Percentiles rank a stretch among this genome's conserved stretches.
Evolutionary conservation across 2,797 vertebrate genomes (phyloP).

Genomic region (Pseudochirops cupreus): DNA sequence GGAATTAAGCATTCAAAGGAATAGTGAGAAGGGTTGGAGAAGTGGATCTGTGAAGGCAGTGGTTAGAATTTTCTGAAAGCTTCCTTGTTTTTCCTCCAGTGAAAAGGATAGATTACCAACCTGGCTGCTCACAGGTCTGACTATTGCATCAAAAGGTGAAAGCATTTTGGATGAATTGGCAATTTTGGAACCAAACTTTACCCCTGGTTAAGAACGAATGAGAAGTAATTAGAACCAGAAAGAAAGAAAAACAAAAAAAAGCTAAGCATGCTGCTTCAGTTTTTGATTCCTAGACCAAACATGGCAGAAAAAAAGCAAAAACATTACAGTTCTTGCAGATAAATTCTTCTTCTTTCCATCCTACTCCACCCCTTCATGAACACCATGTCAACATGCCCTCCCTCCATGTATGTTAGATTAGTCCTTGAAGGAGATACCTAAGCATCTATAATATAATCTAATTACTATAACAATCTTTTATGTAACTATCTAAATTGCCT

Average conservation of each 20-base stretch:
- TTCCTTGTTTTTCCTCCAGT: neutral
- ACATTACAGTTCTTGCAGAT: neutral
- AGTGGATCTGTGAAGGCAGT: neutral
- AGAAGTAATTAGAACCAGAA: neutral
- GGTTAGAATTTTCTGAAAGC: neutral
- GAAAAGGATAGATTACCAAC: neutral
- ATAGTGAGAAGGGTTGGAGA: neutral
- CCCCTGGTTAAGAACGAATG: neutral
- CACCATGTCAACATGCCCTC: rapidly evolving
- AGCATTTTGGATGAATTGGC: neutral
- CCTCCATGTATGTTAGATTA: neutral
- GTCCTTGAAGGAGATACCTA: neutral
- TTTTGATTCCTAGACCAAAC: neutral
- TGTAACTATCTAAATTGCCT: neutral
- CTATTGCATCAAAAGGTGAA: neutral
- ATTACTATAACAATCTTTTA: neutral
- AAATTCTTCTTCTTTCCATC: neutral
- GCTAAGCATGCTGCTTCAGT: neutral
- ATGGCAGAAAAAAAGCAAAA: neutral
- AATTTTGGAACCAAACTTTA: neutral
- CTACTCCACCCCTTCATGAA: neutral
- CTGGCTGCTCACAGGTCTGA: neutral
- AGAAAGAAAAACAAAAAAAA: neutral
- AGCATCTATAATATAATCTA: neutral
- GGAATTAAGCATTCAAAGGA: neutral